A percentile compares a stretch with the other conserved stretches of the same genome.
These are phyloP conservation scores for Lasioglossum malachurum DNA, from an alignment of 2,888 invertebrate genomes.

Conservation along the genomic window DNA sequence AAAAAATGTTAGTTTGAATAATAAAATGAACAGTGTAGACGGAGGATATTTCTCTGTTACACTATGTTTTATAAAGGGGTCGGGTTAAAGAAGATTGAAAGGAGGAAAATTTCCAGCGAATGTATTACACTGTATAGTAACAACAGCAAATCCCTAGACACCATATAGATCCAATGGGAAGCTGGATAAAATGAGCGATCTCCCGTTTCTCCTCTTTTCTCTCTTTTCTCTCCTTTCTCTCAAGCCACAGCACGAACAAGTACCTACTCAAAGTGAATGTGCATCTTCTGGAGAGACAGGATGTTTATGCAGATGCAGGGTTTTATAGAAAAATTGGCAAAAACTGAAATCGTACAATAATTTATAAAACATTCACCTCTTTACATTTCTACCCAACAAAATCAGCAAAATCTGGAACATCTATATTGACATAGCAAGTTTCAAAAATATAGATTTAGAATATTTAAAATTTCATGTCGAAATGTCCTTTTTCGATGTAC, in stretches of 20 bases:
- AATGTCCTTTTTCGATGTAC: too few species aligned
- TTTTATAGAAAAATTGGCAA: neutral
- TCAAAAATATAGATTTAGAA: too few species aligned
- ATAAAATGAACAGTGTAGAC: neutral
- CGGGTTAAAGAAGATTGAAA: neutral
- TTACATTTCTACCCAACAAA: neutral
- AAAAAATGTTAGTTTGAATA: neutral
- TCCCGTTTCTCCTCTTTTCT: neutral
- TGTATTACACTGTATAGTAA: neutral
- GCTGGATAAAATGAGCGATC: slow-evolving; percentile 4
- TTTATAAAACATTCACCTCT: neutral
- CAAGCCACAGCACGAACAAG: neutral
- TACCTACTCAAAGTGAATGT: neutral
- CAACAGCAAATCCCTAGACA: neutral
- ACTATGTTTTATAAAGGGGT: neutral
- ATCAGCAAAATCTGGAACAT: too few species aligned
- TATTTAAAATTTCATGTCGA: too few species aligned
- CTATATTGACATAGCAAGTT: too few species aligned
- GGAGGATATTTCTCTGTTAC: neutral
- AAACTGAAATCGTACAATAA: neutral
- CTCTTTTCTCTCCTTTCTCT: neutral
- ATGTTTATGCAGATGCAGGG: neutral
- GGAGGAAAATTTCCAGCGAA: neutral
- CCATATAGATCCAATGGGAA: neutral
- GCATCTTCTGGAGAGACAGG: neutral